Evolutionary conservation across 2,888 invertebrate species (phyloP).

Genomic region (Subacronicta megacephala): DNA sequence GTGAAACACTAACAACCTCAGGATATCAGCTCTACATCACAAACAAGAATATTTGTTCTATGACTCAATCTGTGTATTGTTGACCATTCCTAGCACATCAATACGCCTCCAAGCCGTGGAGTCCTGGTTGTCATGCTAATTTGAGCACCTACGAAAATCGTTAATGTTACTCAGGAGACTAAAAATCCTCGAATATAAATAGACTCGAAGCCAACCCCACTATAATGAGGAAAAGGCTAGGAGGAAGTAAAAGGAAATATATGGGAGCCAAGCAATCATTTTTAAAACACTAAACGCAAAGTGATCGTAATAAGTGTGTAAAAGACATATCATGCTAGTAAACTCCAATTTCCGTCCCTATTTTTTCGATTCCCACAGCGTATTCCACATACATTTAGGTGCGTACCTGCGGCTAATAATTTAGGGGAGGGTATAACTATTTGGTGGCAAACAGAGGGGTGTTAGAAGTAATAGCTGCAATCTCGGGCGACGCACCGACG

Average conservation of each 20-base stretch:
- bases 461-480: constrained; percentile 85
- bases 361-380: constrained; percentile 72
- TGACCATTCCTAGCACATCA: no score
- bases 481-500: constrained; percentile 77
- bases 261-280: constrained; percentile 7
- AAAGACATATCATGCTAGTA: constrained; percentile 61
- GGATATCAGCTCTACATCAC: no score
- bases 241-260: not conserved
- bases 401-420: constrained; percentile 79
- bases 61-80: no score
- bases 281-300: constrained; percentile 44
- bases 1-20: no score
- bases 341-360: constrained; percentile 74
- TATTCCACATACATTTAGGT: constrained; percentile 67
- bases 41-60: no score
- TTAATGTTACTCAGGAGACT: no score
- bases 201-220: no score
- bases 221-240: no score
- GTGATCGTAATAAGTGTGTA: constrained; percentile 44
- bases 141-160: no score
- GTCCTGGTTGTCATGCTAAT: no score
- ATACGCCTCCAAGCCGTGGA: no score
- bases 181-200: no score
- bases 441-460: constrained; percentile 81
- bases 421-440: constrained; percentile 82